Percentiles rank a stretch among this genome's conserved stretches.
Evolutionary conservation across 2,888 invertebrate species (phyloP).

Genomic region (Rhagonycha lutea): DNA sequence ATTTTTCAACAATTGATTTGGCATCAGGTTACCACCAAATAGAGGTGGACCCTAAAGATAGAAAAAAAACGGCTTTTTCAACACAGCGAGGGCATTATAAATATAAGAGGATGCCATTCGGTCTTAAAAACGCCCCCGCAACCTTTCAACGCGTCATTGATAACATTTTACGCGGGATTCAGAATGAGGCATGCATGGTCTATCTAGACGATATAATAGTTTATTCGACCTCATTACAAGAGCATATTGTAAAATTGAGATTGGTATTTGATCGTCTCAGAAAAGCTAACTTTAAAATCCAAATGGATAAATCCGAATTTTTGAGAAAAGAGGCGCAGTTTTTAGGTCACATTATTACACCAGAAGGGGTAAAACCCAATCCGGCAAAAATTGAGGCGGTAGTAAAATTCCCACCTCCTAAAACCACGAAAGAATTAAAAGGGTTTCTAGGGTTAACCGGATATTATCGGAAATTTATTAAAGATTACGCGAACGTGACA

Average conservation of each 20-base stretch:
- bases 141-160: slow-evolving; percentile 43
- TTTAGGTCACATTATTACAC: background rate
- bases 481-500: too few species aligned
- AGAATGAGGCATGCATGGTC: slow-evolving; percentile 31
- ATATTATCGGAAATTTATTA: too few species aligned
- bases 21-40: too few species aligned
- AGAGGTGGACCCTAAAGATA: too few species aligned
- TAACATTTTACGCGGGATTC: slow-evolving; percentile 29
- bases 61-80: too few species aligned
- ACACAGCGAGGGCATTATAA: too few species aligned
- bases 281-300: slow-evolving; percentile 29
- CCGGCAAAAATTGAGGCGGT: slow-evolving; percentile 1
- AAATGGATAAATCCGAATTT: too few species aligned
- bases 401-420: background rate
- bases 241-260: slow-evolving; percentile 29
- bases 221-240: slow-evolving; percentile 31
- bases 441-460: background rate
- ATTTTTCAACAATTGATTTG: too few species aligned
- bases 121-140: too few species aligned
- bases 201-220: slow-evolving; percentile 36
- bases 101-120: too few species aligned
- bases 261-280: slow-evolving; percentile 30
- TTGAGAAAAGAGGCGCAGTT: too few species aligned
- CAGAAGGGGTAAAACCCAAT: slow-evolving; percentile 6
- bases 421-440: slow-evolving; percentile 1